These are phyloP conservation scores for Apodemia hepburni DNA, from an alignment of 2,888 invertebrate species.

Conservation along the genomic window DNA sequence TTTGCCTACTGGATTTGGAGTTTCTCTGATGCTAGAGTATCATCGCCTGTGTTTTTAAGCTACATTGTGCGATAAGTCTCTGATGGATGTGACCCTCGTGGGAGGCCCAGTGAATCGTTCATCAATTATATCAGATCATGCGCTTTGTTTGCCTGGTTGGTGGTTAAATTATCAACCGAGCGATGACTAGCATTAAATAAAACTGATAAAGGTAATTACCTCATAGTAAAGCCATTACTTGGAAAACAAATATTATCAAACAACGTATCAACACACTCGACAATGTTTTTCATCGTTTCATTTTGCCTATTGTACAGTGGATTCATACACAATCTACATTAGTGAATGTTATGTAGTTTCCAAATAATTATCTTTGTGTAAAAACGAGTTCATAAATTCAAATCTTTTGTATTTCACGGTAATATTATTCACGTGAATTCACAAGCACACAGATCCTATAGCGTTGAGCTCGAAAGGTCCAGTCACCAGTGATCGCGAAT, in stretches of 20 bases:
- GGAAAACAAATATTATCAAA: neutral
- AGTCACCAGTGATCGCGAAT: slow-evolving; percentile 21
- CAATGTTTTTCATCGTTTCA: neutral
- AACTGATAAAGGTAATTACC: neutral
- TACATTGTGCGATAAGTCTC: too few species aligned
- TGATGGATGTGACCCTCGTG: too few species aligned
- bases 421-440: slow-evolving; percentile 1
- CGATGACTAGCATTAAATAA: too few species aligned
- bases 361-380: neutral
- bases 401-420: slow-evolving; percentile 1
- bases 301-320: neutral
- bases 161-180: neutral
- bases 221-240: neutral
- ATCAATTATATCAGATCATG: too few species aligned
- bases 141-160: too few species aligned
- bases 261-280: neutral
- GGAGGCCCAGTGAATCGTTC: too few species aligned
- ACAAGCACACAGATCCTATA: slow-evolving; percentile 2
- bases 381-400: neutral
- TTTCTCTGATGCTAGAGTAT: too few species aligned
- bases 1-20: too few species aligned
- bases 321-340: neutral
- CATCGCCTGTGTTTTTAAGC: too few species aligned
- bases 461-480: slow-evolving; percentile 9
- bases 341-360: neutral